phyloP scores from a whole-genome alignment of 1,140 invertebrate species.

The Daktulosphaira vitifoliae region DNA sequence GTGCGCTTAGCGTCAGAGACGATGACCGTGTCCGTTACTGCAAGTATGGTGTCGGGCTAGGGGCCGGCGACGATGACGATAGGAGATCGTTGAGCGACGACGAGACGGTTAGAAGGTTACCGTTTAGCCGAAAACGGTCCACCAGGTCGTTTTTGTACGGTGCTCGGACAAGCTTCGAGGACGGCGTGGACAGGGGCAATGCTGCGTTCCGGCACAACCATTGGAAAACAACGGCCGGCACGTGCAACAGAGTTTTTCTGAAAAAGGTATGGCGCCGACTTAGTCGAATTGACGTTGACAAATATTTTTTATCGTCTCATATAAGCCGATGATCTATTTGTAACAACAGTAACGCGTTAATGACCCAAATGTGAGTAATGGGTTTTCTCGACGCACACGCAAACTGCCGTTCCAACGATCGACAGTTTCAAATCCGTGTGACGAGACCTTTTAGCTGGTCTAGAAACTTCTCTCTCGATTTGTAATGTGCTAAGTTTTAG shows the following conservation, averaged over 20 bases:
- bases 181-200: constrained; percentile 37
- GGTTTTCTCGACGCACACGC: neutral
- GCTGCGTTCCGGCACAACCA: constrained; percentile 51
- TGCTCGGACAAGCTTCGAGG: constrained; percentile 34
- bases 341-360: too few species aligned
- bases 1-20: constrained; percentile 41
- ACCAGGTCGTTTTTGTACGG: constrained; percentile 36
- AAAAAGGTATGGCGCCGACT: constrained; percentile 69
- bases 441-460: too few species aligned
- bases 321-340: too few species aligned
- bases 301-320: too few species aligned
- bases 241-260: constrained; percentile 64
- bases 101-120: constrained; percentile 14
- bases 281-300: too few species aligned
- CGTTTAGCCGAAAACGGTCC: constrained; percentile 18
- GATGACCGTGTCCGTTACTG: constrained; percentile 1
- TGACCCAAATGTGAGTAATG: neutral
- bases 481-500: constrained; percentile 20
- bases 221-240: constrained; percentile 61
- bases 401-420: neutral
- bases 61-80: neutral
- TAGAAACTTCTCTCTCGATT: neutral
- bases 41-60: neutral
- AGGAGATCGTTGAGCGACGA: constrained; percentile 18
- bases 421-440: neutral